Conservation (phyloP, 2,113 vertebrate species). For the Sitta europaea region DNA sequence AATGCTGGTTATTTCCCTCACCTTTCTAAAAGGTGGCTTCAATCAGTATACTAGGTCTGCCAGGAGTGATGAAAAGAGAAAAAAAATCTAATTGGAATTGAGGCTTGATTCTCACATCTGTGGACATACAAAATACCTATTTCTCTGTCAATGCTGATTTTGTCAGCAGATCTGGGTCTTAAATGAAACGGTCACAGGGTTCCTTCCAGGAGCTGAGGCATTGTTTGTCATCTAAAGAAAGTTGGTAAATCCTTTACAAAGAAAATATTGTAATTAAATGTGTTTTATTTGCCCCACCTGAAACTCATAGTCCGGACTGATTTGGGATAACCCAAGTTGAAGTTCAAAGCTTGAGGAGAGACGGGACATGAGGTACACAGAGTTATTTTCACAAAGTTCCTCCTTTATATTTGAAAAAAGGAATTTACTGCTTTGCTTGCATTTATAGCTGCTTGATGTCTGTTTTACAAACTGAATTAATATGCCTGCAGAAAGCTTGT, state of each 20-base stretch:
- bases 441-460: not conserved
- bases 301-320: not conserved
- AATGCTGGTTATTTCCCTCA: not conserved
- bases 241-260: not conserved
- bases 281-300: not conserved
- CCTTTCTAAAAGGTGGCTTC: not conserved
- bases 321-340: not conserved
- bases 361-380: not conserved
- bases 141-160: not conserved
- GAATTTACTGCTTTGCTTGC: not conserved
- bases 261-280: not conserved
- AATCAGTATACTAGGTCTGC: not conserved
- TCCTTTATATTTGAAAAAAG: not conserved
- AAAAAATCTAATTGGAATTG: not conserved
- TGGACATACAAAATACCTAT: not conserved
- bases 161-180: not conserved
- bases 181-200: not conserved
- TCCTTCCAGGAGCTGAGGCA: not conserved
- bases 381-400: not conserved
- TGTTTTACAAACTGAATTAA: not conserved
- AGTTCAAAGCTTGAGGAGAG: not conserved
- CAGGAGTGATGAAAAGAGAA: not conserved
- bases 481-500: not conserved
- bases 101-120: not conserved
- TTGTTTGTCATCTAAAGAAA: not conserved